Conservation (phyloP, 1,140 invertebrate genomes). For the Archivesica marissinica region DNA sequence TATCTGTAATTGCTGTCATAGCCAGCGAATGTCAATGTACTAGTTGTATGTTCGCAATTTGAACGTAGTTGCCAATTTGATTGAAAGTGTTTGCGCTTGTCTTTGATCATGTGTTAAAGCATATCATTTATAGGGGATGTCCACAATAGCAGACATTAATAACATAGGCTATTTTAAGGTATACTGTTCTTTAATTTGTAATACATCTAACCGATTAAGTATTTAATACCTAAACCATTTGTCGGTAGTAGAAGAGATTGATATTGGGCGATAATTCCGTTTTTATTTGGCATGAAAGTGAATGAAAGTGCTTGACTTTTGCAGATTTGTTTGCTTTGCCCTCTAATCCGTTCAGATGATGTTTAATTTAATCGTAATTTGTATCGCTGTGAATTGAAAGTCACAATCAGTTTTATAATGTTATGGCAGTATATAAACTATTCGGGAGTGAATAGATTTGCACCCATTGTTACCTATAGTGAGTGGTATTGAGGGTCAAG, state of each 20-base stretch:
- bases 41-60: background rate
- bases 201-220: constrained; percentile 6
- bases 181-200: constrained; percentile 37
- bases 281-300: constrained; percentile 11
- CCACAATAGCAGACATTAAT: constrained; percentile 6
- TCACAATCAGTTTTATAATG: too few relatives aligned
- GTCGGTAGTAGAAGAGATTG: background rate
- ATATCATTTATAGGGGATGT: constrained; percentile 19
- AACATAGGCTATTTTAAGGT: constrained; percentile 5
- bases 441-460: too few relatives aligned
- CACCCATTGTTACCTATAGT: too few relatives aligned
- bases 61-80: constrained; percentile 40
- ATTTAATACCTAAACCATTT: constrained; percentile 17
- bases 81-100: constrained; percentile 13
- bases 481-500: too few relatives aligned
- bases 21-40: constrained; percentile 4
- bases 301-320: constrained; percentile 1
- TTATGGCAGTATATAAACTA: too few relatives aligned
- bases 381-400: too few relatives aligned
- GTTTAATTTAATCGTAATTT: constrained; percentile 15
- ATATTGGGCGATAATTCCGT: background rate
- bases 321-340: constrained; percentile 9
- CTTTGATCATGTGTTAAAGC: constrained; percentile 25
- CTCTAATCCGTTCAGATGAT: background rate
- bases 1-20: constrained; percentile 37